Conservation (phyloP, 2,888 invertebrate genomes). For the Synanthedon myopaeformis region DNA sequence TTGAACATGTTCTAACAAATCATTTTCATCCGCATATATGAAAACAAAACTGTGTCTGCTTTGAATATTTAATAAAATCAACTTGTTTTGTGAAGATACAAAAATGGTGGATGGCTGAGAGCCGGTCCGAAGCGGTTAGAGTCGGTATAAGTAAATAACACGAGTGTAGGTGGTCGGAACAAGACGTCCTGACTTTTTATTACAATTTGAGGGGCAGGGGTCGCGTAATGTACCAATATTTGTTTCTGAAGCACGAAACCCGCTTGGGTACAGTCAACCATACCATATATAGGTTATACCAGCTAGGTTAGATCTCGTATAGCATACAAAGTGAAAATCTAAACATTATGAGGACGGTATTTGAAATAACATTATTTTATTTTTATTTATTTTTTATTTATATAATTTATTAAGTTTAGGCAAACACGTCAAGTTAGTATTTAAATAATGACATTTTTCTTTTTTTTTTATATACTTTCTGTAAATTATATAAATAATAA, state of each 20-base stretch:
- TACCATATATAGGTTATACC: too few species aligned
- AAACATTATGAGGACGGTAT: too few species aligned
- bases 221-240: slow-evolving; percentile 38
- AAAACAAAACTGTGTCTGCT: slow-evolving; percentile 12
- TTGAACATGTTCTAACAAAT: too few species aligned
- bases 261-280: background rate
- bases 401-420: too few species aligned
- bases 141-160: slow-evolving; percentile 14
- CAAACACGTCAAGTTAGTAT: too few species aligned
- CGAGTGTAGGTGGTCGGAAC: slow-evolving; percentile 26
- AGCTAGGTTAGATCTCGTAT: too few species aligned
- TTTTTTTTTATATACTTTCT: too few species aligned
- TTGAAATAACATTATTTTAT: too few species aligned
- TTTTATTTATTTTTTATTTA: too few species aligned
- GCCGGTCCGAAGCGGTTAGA: slow-evolving; percentile 10
- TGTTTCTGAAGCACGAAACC: slow-evolving; percentile 16
- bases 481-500: too few species aligned
- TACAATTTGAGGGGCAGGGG: slow-evolving; percentile 32
- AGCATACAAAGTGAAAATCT: too few species aligned
- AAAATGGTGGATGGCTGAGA: slow-evolving; percentile 22
- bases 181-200: slow-evolving; percentile 37
- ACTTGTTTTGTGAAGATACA: slow-evolving; percentile 35
- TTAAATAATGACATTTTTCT: too few species aligned
- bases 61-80: slow-evolving; percentile 32
- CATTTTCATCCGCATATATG: background rate